Base-by-base conservation (phyloP, 2,797 vertebrate species). In the Tragelaphus oryx region DNA sequence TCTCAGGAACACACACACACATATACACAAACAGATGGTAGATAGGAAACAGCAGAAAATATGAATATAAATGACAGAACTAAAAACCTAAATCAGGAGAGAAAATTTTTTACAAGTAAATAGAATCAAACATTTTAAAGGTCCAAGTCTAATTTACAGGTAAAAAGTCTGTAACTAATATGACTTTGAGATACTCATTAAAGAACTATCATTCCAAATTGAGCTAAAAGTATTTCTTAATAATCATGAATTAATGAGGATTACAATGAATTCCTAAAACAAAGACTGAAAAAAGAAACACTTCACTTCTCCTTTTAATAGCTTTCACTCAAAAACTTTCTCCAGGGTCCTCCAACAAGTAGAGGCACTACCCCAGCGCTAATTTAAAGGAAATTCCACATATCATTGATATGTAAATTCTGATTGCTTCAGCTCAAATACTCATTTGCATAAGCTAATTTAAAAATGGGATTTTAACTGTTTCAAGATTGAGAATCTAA, bases 361-460 rank as follows among this genome's bases (percentile, higher is more conserved):
- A 81, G 37, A 91, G 17, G 48, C 37, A 91, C 6, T n/a, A 30
- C 33, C 54, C 18, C 26, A 85, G 75, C 2, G 71, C 41, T 80
- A 86, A 93, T 83, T 95, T 95, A 85, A 95, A 93, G 87, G 85
- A 90, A 95, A 89, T 85, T 79, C 59, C 44, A 82, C 44, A 60
- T 44, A 85, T 81, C 90, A 96, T 87, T 95, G 88, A 95, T 95
- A 95, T 94, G 93, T 82, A 97, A 97, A 98, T 97, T 95, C 1
- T 96, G 95, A 95, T 95, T 94, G 95, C 81, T 91, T 95, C 57
- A 80, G 41, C 59, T 87, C 93, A 91, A 95, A 93, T 54, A 54
- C 74, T 93, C 83, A 97, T 97, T 97, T 96, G 65, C 95, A 95
- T 96, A 97, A 93, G 22, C 84, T 97, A 97, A 97, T 96, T 97